These are phyloP conservation scores for Onychostruthus taczanowskii DNA, from an alignment of 2,113 vertebrate genomes.

Conservation along the genomic window DNA sequence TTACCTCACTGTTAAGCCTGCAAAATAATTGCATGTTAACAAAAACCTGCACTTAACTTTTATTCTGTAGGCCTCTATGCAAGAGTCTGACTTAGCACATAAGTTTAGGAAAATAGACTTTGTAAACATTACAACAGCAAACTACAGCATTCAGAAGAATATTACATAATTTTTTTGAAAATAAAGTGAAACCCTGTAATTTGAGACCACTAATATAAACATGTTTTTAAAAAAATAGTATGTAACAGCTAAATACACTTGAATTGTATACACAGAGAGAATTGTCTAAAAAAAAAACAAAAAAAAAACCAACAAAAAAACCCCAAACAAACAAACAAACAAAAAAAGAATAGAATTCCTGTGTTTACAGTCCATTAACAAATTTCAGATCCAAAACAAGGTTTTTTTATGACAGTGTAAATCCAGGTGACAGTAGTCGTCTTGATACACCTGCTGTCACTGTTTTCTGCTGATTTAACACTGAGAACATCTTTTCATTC, in stretches of 20 bases:
- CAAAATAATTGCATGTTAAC: constrained; percentile 61
- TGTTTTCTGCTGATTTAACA: not conserved
- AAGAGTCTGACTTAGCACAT: constrained; percentile 58
- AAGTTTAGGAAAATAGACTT: constrained; percentile 67
- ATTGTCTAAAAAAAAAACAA: not conserved
- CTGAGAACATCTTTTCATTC: not conserved
- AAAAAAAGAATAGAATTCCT: not conserved
- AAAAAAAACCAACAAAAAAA: too few species aligned
- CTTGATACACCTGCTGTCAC: not conserved
- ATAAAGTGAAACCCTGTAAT: not conserved
- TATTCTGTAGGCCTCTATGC: constrained; percentile 68
- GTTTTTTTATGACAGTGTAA: not conserved
- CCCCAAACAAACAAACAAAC: too few species aligned
- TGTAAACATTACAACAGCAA: constrained; percentile 63
- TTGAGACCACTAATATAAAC: not conserved
- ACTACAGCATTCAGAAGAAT: constrained; percentile 24
- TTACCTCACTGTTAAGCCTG: constrained; percentile 66
- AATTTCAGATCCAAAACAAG: not conserved
- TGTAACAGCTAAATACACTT: not conserved
- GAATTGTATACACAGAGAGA: not conserved
- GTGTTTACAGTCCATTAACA: not conserved
- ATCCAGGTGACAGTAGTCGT: not conserved
- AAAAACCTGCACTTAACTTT: constrained; percentile 74
- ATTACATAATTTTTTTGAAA: not conserved
- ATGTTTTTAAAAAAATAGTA: not conserved